These are phyloP conservation scores for Malurus splendens DNA, from an alignment of 2,797 vertebrate genomes.

Conservation along the genomic window DNA sequence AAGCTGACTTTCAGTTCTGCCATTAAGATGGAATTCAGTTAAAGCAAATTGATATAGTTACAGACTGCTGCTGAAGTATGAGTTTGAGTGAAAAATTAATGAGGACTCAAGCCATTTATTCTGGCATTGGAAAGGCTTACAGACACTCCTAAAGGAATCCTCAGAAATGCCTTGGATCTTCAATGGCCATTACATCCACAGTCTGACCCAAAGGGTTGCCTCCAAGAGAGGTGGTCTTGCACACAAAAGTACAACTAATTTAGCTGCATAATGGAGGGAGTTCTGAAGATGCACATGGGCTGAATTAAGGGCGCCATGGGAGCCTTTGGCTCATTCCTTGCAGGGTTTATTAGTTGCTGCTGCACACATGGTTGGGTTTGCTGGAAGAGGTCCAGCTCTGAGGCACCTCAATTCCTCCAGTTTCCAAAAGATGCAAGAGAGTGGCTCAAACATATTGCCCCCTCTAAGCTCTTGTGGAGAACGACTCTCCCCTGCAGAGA, in stretches of 20 bases:
- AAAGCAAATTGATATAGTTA: neutral
- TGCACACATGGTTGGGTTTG: conserved; percentile 44
- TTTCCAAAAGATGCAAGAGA: conserved; percentile 22
- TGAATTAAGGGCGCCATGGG: conserved; percentile 19
- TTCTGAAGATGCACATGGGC: conserved; percentile 51
- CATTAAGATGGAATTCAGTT: neutral
- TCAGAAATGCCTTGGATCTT: neutral
- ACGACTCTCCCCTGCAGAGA: conserved; percentile 20
- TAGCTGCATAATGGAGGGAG: neutral
- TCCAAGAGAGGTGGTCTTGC: neutral
- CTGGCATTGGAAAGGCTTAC: conserved; percentile 8
- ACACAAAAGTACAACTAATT: conserved; percentile 11
- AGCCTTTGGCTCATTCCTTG: conserved; percentile 34
- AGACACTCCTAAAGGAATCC: neutral
- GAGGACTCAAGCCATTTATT: conserved; percentile 32
- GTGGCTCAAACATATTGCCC: neutral
- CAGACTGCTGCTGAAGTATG: neutral
- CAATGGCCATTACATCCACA: accelerated
- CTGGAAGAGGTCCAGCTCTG: conserved; percentile 46
- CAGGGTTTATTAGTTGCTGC: conserved; percentile 44
- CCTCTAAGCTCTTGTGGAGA: neutral
- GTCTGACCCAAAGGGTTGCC: neutral
- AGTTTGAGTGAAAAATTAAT: conserved; percentile 11
- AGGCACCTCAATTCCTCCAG: conserved; percentile 20
- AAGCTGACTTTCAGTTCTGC: neutral